Base-by-base conservation (phyloP, 2,888 invertebrate genomes). In the Aporophyla nigra region DNA sequence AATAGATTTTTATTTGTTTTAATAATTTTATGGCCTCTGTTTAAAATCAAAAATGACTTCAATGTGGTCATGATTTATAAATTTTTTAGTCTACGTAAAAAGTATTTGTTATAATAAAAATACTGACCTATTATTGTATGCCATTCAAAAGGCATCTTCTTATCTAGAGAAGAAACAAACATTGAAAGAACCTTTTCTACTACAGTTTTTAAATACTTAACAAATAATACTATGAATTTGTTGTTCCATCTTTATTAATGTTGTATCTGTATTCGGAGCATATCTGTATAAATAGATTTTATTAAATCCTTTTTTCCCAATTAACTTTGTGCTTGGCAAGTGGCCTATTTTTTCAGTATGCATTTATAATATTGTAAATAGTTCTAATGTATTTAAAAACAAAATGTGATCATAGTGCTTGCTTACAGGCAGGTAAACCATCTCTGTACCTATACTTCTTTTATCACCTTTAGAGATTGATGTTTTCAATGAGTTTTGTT, bases 401-500 rank as follows among this genome's bases (percentile, higher is more conserved):
- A 6, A 19, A 12, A 46, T 24, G 19, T 46, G 19, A 19, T 24
- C 19, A 43, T 9, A 21, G 19, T 46, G 46, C 19, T 65, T 24
- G 63, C 9, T 62, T 61, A 33, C 21, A 12, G 1, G 43, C 21
- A 12, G 3, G 43, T 1, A 1, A 70, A 1, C 63, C 16, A 24
- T 40, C 61, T 21, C 27, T 61, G 27, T 43, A n/a, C n/a, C n/a
- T n/a, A 9, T 74, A 14, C 33, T 19, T 21, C 12, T n/a, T 33
- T 14, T 10, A 27, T 40, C 7, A 27, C 21, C 3, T 12, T 73
- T 27, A 43, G n/a, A 16, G 12, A 74, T 40, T 40, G 21, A 54
- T 74, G n/a, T 53, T 46, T 53, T 21, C 1, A 24, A 46, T 76
- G 16, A 24, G 33, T 46, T 62, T 76, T 62, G n/a, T 76, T 27